Percentiles rank a stretch among this genome's conserved stretches.
Evolutionary conservation across 2,797 vertebrate genomes (phyloP).

Genomic region (Anomalospiza imberbis): DNA sequence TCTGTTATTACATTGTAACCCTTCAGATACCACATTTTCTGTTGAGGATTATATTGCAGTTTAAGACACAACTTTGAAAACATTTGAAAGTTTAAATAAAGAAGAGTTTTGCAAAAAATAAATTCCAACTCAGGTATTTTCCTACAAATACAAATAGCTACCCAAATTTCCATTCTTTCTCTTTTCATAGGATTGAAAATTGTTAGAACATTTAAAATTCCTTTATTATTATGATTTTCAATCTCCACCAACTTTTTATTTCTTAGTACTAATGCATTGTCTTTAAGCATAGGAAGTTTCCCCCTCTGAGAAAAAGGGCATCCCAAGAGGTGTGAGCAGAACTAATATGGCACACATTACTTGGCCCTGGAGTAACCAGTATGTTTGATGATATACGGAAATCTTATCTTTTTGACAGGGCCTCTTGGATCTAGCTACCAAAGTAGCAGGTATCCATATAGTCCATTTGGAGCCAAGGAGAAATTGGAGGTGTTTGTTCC

Average conservation of each 20-base stretch:
- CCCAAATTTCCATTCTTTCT: not conserved
- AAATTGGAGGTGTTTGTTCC: not conserved
- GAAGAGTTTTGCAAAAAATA: not conserved
- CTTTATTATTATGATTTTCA: not conserved
- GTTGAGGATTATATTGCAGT: not conserved
- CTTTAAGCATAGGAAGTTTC: not conserved
- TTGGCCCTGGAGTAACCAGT: not conserved
- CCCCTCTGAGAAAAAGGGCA: not conserved
- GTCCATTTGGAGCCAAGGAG: not conserved
- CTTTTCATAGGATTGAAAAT: not conserved
- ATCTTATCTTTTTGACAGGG: not conserved
- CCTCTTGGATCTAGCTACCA: not conserved
- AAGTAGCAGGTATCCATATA: not conserved
- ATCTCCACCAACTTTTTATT: not conserved
- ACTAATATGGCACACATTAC: not conserved
- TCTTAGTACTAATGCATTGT: not conserved
- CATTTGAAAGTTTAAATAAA: not conserved
- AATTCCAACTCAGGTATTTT: not conserved
- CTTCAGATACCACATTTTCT: not conserved
- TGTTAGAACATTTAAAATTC: not conserved
- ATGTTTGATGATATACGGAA: not conserved
- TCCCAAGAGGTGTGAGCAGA: not conserved
- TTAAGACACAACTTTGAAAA: not conserved
- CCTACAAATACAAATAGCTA: not conserved
- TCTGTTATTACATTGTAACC: not conserved